Evolutionary conservation across 2,797 vertebrate species (phyloP).

Genomic region (Leptatherina wallacei): DNA sequence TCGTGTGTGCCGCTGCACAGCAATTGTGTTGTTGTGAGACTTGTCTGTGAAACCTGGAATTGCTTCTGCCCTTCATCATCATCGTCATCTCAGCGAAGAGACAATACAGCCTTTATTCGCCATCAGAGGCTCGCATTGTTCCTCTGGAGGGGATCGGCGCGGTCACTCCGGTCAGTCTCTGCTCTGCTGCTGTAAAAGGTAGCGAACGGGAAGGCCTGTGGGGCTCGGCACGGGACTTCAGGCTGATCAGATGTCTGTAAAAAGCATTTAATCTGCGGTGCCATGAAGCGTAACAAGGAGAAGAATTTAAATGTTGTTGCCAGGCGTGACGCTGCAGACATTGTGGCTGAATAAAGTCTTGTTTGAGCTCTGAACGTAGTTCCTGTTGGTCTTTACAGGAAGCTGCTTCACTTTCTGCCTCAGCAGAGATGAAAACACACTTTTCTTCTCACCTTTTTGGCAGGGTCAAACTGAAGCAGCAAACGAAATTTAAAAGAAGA

Average conservation of each 20-base stretch:
- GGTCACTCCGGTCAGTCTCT: conserved; percentile 18
- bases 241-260: conserved; percentile 34
- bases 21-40: conserved; percentile 53
- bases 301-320: conserved; percentile 48
- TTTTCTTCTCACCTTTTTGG: conserved; percentile 1
- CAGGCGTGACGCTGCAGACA: conserved; percentile 34
- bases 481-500: not conserved
- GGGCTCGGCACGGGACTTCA: conserved; percentile 25
- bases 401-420: conserved; percentile 33
- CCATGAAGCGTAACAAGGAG: conserved; percentile 33
- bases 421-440: conserved; percentile 5
- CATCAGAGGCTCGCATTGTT: conserved; percentile 54
- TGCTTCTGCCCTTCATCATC: conserved; percentile 32
- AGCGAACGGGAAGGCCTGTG: conserved; percentile 17
- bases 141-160: conserved; percentile 29
- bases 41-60: conserved; percentile 55
- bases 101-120: conserved; percentile 56
- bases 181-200: conserved; percentile 19
- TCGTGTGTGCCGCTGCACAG: conserved; percentile 56
- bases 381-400: conserved; percentile 19
- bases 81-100: conserved; percentile 2
- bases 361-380: conserved; percentile 27
- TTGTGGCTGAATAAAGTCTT: conserved; percentile 29
- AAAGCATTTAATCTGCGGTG: conserved; percentile 25
- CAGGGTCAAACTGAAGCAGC: not conserved